Percentiles rank a stretch among this genome's conserved stretches.
phyloP scores from a whole-genome alignment of 2,888 invertebrate species.

The Diaperis boleti region DNA sequence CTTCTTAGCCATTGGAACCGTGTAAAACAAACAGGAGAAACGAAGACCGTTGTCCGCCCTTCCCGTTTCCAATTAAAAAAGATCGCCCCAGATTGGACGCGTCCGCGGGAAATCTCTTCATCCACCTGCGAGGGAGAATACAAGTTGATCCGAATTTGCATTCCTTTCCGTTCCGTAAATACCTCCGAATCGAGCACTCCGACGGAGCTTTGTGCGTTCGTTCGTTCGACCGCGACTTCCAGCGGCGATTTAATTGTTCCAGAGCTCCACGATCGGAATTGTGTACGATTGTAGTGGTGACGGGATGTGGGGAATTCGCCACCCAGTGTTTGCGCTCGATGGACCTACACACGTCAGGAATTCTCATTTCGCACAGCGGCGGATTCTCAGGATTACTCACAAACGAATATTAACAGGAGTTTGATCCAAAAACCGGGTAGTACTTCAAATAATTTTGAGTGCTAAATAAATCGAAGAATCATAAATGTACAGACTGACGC shows the following conservation, averaged over 20 bases:
- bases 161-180: conserved; percentile 51
- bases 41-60: conserved; percentile 1
- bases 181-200: conserved; percentile 45
- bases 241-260: conserved; percentile 39
- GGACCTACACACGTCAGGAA: conserved; percentile 23
- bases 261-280: conserved; percentile 38
- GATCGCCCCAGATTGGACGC: conserved; percentile 32
- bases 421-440: too few species aligned
- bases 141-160: conserved; percentile 51
- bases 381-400: too few species aligned
- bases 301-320: conserved; percentile 33
- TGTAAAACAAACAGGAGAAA: not conserved
- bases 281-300: conserved; percentile 36
- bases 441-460: too few species aligned
- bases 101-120: conserved; percentile 40
- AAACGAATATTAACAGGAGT: too few species aligned
- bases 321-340: conserved; percentile 28
- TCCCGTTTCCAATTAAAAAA: conserved; percentile 41
- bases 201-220: conserved; percentile 30
- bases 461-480: too few species aligned
- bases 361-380: conserved; percentile 39
- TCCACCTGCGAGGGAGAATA: conserved; percentile 53
- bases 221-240: conserved; percentile 26
- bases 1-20: not conserved
- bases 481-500: too few species aligned